These are phyloP conservation scores for Saguinus imperator DNA, from an alignment of 2,113 vertebrate genomes.

Conservation along the genomic window DNA sequence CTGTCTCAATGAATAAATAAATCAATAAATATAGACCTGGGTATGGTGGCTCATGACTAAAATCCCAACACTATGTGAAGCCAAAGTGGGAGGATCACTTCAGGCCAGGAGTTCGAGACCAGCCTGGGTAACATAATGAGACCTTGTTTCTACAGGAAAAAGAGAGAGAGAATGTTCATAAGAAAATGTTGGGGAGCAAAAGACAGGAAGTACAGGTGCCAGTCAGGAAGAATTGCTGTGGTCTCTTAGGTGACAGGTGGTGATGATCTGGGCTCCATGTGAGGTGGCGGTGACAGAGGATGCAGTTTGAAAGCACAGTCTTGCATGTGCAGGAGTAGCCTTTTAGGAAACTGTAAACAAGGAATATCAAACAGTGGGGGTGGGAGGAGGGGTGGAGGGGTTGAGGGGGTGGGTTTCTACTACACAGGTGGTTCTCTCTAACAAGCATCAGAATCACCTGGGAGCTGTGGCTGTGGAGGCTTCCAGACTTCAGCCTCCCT, in stretches of 20 bases:
- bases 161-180: background rate
- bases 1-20: no score
- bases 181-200: background rate
- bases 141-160: no score
- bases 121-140: no score
- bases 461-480: background rate
- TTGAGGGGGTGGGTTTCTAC: fast-evolving
- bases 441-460: background rate
- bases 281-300: no score
- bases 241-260: background rate
- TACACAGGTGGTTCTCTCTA: background rate
- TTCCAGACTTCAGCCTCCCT: background rate
- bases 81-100: no score
- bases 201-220: background rate
- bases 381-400: no score
- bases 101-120: no score
- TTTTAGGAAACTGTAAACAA: background rate
- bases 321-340: background rate
- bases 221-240: background rate
- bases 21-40: no score
- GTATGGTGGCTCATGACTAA: no score
- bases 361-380: background rate
- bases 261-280: background rate
- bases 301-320: background rate
- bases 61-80: no score